Evolutionary conservation across 2,888 invertebrate genomes (phyloP), one percentile per base, ranked within the genome.

Genomic region (Apodemia hepburni): DNA sequence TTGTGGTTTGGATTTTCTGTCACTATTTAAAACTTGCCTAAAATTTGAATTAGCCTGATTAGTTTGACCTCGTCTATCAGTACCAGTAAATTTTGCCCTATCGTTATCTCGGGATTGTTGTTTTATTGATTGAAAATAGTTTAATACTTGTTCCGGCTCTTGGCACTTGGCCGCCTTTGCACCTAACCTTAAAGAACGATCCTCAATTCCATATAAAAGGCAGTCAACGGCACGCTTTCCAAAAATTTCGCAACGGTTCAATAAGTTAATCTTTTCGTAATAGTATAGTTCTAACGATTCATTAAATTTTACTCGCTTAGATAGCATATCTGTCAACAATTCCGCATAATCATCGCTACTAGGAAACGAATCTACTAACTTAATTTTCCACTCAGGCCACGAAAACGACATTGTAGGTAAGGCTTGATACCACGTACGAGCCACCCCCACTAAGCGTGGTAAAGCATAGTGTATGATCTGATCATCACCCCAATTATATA

Each of bases 391-490:
- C 22, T 73, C 71, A 6, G 59, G 12, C 70, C 70, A 72, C 1
- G 70, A 63, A 59, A 65, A 62, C n/a, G 63, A 58, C 27, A 71
- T 58, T 3, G 69, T 59, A 6, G 64, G 68, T 33, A 69, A 62
- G 9, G 66, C 65, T 47, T 71, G 70, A 59, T 70, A 70, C 70
- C 69, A 70, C 0, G 66, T 59, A 59, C 66, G 68, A 11, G 68
- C 71, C n/a, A 63, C 59, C 12, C 70, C 71, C 1, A 51, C 42
- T 8, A 71, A 61, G 62, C 70, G 71, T 27, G 69, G 69, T 27
- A 72, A 63, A 7, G 70, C 68, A 63, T 68, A 73, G 49, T 73
- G 72, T 17, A 71, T 65, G 0, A 66, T 69, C 59, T 71, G 68
- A 38, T 58, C 65, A 22, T 71, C 69, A 17, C 35, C 61, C 71